Evolutionary conservation across 2,113 vertebrate species (phyloP), one percentile per base, ranked within the genome.

Genomic region (Lucifuga dentata): DNA sequence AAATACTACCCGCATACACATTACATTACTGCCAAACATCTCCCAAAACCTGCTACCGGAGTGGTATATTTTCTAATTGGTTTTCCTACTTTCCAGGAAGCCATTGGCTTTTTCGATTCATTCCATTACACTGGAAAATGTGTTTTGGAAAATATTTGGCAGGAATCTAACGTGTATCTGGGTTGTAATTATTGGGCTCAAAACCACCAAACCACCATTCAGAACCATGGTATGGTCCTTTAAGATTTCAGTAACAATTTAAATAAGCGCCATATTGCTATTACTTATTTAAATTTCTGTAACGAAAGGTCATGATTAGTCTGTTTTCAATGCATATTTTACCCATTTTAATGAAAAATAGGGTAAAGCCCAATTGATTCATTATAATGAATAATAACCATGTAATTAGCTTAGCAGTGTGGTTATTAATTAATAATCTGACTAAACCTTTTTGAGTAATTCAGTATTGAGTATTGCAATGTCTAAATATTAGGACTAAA

Each of bases 401-500:
- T 46, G 13, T 20, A 78, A 61, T 43, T 63, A 32, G 4, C 17
- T 62, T 38, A 43, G 0, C 58, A 13, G 49, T 5, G 53, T 66
- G 52, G 29, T 72, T 39, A 60, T 44, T 29, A 61, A 32, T 71
- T 19, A 48, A 66, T 56, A 41, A 77, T 64, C 40, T 43, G 39
- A 80, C 32, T 57, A 35, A 89, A 83, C 73, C 77, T 75, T 76
- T 86, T 83, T 59, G 21, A 80, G 59, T 77, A 76, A 57, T 88
- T 69, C 20, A 10, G 39, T 78, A 83, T 83, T 89, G 84, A 77
- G 76, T 83, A 81, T 85, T 80, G 79, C 86, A 85, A 88, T 86
- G 77, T 88, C 52, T 57, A 70, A 73, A 78, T 76, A 59, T 62
- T 44, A 29, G 3, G 26, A 29, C 3, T 29, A n/a, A n/a, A n/a